Percentiles rank a stretch among this genome's conserved stretches.
These are phyloP conservation scores for Dasyornis broadbenti DNA, from an alignment of 2,113 vertebrate species.

Conservation along the genomic window DNA sequence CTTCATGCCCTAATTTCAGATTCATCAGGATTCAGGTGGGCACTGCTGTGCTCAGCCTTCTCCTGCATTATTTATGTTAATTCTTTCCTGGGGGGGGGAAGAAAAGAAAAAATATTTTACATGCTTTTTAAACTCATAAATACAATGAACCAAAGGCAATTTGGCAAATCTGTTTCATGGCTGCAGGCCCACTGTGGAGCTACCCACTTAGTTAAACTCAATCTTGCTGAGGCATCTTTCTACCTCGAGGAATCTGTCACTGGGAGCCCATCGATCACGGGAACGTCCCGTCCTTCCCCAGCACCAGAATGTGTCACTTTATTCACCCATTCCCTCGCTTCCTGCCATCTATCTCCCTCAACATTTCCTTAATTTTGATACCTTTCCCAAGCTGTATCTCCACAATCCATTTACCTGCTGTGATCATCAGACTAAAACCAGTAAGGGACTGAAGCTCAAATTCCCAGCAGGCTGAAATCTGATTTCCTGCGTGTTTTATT, in stretches of 20 bases:
- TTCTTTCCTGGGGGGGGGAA: background rate
- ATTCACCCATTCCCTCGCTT: background rate
- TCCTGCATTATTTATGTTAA: conserved; percentile 26
- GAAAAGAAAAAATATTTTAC: background rate
- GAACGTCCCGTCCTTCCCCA: background rate
- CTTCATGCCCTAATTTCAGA: background rate
- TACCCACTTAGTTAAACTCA: background rate
- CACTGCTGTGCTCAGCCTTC: background rate
- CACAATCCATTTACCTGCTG: background rate
- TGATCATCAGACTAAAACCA: background rate
- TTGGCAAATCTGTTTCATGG: conserved; percentile 29
- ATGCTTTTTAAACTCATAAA: conserved; percentile 62
- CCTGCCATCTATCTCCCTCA: background rate
- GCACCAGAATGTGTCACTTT: background rate
- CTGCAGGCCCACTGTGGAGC: background rate
- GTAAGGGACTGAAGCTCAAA: background rate
- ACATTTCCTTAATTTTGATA: background rate
- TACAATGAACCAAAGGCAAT: conserved; percentile 41
- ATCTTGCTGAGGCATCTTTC: background rate
- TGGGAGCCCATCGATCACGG: background rate
- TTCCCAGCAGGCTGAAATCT: background rate
- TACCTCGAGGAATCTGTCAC: background rate
- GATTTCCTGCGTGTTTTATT: background rate
- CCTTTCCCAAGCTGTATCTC: background rate
- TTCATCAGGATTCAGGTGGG: background rate